Percentiles rank a stretch among this genome's conserved stretches.
Evolutionary conservation across 2,888 invertebrate species (phyloP).

Genomic region (Bembecia ichneumoniformis): DNA sequence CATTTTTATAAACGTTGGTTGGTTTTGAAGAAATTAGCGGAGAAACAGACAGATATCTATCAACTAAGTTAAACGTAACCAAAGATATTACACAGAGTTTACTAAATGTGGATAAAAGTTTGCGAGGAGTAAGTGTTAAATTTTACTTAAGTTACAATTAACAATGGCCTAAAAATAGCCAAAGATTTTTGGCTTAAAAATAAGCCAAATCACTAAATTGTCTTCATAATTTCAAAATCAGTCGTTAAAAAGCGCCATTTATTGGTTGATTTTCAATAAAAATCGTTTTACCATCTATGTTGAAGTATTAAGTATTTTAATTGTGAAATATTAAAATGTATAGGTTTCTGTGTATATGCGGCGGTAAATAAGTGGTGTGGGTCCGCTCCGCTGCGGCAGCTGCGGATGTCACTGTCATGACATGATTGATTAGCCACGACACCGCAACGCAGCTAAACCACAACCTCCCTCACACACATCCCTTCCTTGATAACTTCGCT

Average conservation of each 20-base stretch:
- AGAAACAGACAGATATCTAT: too few species aligned
- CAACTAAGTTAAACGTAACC: conserved; percentile 36
- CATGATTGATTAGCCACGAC: conserved; percentile 16
- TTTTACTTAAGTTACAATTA: not conserved
- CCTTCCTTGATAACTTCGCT: not conserved
- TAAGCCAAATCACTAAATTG: too few species aligned
- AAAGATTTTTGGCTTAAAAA: too few species aligned
- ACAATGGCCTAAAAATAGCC: too few species aligned
- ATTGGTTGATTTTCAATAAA: too few species aligned
- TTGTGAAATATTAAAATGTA: too few species aligned
- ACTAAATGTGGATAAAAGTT: conserved; percentile 56
- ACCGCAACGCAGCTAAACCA: conserved; percentile 1
- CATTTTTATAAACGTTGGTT: too few species aligned
- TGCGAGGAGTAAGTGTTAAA: conserved; percentile 62
- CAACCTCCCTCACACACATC: conserved; percentile 1
- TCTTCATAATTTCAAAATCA: too few species aligned
- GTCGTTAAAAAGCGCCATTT: too few species aligned
- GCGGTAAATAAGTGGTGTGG: not conserved
- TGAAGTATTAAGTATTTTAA: too few species aligned
- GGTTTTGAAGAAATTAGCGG: too few species aligned
- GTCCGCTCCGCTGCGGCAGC: conserved; percentile 7
- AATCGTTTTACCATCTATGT: too few species aligned
- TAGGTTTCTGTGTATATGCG: conserved; percentile 1
- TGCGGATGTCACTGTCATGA: conserved; percentile 11
- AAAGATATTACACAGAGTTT: conserved; percentile 47